Base-by-base conservation (phyloP, 2,113 vertebrate genomes). In the Vulpes lagopus region DNA sequence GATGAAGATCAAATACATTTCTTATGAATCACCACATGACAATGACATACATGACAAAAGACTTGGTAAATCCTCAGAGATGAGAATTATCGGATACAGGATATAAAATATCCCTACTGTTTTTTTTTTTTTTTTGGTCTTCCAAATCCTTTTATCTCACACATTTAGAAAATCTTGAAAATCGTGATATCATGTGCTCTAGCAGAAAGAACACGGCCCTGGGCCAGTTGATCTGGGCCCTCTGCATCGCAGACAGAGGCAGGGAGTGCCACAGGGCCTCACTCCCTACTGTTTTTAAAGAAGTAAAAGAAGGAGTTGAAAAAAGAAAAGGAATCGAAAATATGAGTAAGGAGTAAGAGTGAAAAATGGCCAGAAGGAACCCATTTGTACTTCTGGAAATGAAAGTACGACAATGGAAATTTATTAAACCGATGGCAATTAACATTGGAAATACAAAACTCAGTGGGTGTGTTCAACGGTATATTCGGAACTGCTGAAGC, bases 101-200 rank as follows among this genome's bases (percentile, higher is more conserved):
- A 51, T 84, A 67, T 76, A 27, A 76, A 83, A 85, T 49, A 85
- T 91, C 51, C 22, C 16, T 57, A 78, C 11, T 43, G 6, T 43
- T 1, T 43, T 6, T 43, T 43, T 43, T 43, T 6, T 43, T 43
- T 43, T 43, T 43, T 43, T 43, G 43, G 8, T 11, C 82, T 64
- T 27, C 59, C 17, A 8, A 22, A 25, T 25, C 35, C 25, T 73
- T 25, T 71, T 5, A 1, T 0, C 17, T 9, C 38, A 25, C 53
- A 53, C 9, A 1, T 25, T 71, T 20, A 59, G 10, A 30, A 35
- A 53, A 35, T 11, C 55, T 23, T 55, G 55, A 43, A 49, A 35
- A 14, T 2, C 0, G 4, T 0, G 10, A 9, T 51, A 5, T 43
- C 43, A 8, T 10, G 81, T 14, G 20, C 15, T 0, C 23, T 6